Conservation (phyloP, 2,888 invertebrate genomes). For the Exocentrus adspersus region DNA sequence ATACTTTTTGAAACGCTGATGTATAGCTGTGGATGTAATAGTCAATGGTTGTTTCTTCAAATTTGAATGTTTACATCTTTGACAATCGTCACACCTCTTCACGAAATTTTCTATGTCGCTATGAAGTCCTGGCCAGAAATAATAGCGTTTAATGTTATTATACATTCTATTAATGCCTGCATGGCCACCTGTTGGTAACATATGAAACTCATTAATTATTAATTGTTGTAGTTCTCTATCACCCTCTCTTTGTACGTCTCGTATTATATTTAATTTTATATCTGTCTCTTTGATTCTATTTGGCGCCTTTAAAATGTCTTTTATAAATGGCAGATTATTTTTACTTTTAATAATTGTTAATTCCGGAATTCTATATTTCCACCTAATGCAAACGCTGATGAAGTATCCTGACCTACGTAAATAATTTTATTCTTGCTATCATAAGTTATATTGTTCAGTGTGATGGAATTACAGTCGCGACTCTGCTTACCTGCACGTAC, state of each 20-base stretch:
- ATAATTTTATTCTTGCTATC: no score
- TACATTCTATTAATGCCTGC: no score
- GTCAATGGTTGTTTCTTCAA: conserved; percentile 22
- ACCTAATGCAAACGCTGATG: conserved; percentile 22
- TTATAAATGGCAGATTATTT: conserved; percentile 14
- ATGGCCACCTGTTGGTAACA: conserved; percentile 42
- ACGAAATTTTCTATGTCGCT: conserved; percentile 35
- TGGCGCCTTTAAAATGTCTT: conserved; percentile 5
- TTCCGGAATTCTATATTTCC: conserved; percentile 1
- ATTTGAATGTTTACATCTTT: conserved; percentile 23
- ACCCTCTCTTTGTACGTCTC: background rate
- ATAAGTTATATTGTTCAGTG: no score
- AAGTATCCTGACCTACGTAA: no score
- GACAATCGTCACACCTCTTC: conserved; percentile 29
- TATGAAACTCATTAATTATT: conserved; percentile 42
- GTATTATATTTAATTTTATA: no score
- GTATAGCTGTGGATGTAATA: conserved; percentile 35
- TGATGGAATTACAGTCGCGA: no score
- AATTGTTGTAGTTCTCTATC: conserved; percentile 24
- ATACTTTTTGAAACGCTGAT: conserved; percentile 38
- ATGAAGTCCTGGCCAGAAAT: conserved; percentile 32
- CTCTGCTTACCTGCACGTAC: no score
- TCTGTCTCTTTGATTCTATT: no score
- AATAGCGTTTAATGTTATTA: no score
- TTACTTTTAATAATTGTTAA: conserved; percentile 32